Percentiles rank a stretch among this genome's conserved stretches.
These are phyloP conservation scores for Strigops habroptila DNA, from an alignment of 2,113 vertebrate genomes.

Conservation along the genomic window DNA sequence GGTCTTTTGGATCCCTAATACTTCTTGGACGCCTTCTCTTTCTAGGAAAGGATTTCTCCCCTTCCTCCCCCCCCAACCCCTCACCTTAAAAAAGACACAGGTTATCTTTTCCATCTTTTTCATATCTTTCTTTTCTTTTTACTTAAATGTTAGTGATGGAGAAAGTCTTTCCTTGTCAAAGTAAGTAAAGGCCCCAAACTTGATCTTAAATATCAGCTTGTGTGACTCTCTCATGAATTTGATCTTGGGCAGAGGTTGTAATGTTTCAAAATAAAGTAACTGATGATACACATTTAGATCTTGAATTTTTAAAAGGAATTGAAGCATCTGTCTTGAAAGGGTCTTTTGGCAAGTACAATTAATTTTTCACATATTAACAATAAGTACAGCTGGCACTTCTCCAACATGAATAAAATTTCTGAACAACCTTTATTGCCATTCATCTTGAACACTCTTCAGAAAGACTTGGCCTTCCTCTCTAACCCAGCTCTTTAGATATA, in stretches of 20 bases:
- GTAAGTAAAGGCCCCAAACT: not conserved
- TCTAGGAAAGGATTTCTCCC: not conserved
- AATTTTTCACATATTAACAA: conserved; percentile 28
- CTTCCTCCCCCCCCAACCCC: not conserved
- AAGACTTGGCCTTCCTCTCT: not conserved
- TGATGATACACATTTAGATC: not conserved
- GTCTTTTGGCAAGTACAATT: conserved; percentile 8
- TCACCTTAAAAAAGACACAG: not conserved
- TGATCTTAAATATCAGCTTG: not conserved
- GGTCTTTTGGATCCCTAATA: not conserved
- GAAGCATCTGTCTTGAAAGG: conserved; percentile 28
- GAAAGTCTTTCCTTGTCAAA: not conserved
- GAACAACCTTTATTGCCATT: not conserved
- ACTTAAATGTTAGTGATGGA: not conserved
- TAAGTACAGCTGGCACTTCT: not conserved
- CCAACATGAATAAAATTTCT: conserved; percentile 1
- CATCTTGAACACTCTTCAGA: conserved; percentile 7
- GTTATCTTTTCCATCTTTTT: not conserved
- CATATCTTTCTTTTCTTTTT: not conserved
- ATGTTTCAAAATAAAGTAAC: not conserved
- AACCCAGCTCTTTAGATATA: not conserved
- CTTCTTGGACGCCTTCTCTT: not conserved
- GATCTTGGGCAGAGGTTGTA: not conserved
- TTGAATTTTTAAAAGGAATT: not conserved
- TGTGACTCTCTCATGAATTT: not conserved